Conservation (phyloP, 1,140 invertebrate species). For the Penaeus vannamei region DNA sequence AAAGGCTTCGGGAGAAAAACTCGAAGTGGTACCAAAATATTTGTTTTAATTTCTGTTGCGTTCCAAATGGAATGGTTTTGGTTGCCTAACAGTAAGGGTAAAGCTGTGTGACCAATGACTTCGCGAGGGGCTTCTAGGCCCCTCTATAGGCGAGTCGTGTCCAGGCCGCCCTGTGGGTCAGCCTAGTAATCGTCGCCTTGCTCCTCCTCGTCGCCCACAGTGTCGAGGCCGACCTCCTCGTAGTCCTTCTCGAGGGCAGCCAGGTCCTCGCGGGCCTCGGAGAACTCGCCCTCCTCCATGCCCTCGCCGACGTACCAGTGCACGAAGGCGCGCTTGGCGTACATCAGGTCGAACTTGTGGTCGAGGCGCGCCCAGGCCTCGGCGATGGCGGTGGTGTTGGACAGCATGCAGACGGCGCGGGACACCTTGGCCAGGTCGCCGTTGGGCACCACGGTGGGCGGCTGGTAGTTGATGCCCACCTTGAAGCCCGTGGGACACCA, state of each 20-base stretch:
- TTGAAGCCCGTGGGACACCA: constrained; percentile 63
- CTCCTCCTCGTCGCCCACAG: constrained; percentile 54
- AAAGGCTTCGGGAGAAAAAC: too few relatives aligned
- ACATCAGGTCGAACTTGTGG: constrained; percentile 63
- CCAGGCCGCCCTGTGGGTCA: too few relatives aligned
- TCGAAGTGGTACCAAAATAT: too few relatives aligned
- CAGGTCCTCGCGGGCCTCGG: constrained; percentile 61
- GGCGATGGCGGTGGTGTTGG: constrained; percentile 62
- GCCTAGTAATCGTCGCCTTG: constrained; percentile 56
- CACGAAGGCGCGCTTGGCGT: constrained; percentile 62
- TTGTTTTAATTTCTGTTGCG: too few relatives aligned
- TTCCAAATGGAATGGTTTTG: constrained; percentile 23
- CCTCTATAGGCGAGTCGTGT: not conserved
- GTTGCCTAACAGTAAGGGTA: not conserved
- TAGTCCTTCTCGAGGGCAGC: constrained; percentile 64
- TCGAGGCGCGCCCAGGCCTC: constrained; percentile 62
- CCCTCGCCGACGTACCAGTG: constrained; percentile 64
- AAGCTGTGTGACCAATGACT: constrained; percentile 26
- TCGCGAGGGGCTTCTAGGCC: not conserved
- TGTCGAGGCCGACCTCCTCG: constrained; percentile 61
- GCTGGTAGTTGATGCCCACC: constrained; percentile 63
- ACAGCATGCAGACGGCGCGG: constrained; percentile 59
- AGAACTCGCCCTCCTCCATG: constrained; percentile 63
- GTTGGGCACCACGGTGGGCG: constrained; percentile 60
- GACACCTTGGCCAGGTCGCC: constrained; percentile 61